Evolutionary conservation across 2,797 vertebrate genomes (phyloP).

Genomic region (Sebastes hubbsi): DNA sequence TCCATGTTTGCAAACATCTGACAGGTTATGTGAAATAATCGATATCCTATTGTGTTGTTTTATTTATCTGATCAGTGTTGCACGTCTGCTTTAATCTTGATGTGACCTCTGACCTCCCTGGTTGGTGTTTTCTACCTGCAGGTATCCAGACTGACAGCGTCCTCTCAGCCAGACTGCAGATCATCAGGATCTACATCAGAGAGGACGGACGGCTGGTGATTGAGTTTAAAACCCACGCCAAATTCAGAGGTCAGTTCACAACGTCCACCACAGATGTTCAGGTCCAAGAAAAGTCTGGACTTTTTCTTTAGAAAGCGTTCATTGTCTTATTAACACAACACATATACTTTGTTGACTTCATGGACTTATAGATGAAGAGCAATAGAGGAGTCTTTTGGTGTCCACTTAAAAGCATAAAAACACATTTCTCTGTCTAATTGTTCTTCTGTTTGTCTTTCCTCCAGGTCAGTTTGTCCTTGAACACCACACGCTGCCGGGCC

Average conservation of each 20-base stretch:
- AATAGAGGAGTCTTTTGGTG: not conserved
- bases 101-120: not conserved
- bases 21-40: not conserved
- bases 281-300: too few species aligned
- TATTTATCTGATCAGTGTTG: not conserved
- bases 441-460: not conserved
- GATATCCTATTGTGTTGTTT: not conserved
- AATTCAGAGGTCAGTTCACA: conserved; percentile 90
- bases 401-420: not conserved
- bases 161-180: conserved; percentile 94
- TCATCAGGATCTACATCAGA: conserved; percentile 96
- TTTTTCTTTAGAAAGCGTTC: not conserved
- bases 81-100: not conserved
- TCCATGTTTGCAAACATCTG: not conserved
- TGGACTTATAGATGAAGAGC: not conserved
- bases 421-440: not conserved
- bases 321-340: too few species aligned
- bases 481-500: conserved; percentile 94
- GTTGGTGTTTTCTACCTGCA: conserved; percentile 52
- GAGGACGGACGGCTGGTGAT: conserved; percentile 97
- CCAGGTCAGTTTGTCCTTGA: conserved; percentile 95
- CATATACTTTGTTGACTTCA: not conserved
- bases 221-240: conserved; percentile 98
- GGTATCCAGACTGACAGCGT: conserved; percentile 99
- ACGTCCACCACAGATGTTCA: not conserved